Evolutionary conservation across 1,140 invertebrate species (phyloP), one percentile per base, ranked within the genome.

Genomic region (Ganaspis sp.): DNA sequence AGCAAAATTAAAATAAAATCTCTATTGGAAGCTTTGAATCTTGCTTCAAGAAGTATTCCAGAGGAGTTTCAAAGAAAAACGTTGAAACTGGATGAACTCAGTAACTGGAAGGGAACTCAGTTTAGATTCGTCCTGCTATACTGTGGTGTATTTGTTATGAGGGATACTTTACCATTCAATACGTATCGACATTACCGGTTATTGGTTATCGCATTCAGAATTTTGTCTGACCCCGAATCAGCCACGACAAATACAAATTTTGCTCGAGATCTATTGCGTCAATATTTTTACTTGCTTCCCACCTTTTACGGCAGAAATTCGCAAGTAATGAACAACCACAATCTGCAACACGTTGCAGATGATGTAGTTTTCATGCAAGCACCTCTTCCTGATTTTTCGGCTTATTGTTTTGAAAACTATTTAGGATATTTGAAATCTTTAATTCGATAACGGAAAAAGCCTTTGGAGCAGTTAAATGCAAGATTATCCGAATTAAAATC

Each of bases 201-300:
- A 15, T 69, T 83, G 54, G 75, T 76, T 72, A 79, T 80, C 4
- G 69, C 76, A 2, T 74, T 64, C 64, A 37, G 81, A n/a, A 83
- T 80, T 73, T 49, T 80, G 6, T 72, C 26, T 70, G 23, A 53
- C 37, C 1, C 15, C 64, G 37, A 80, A 26, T 23, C 70, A 11
- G 70, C 72, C 19, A 38, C 76, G 4, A 29, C 17, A 26, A 45
- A 82, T 42, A n/a, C 15, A 1, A 17, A 69, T 53, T 76, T 76
- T 74, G 78, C 76, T 11, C 72, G 74, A 17, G 9, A 69, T 11
- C 70, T 82, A 26, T 49, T 84, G 6, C 45, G 70, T 38, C 72
- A 69, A 53, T 82, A 82, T 74, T 80, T 82, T 45, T 3, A 69
- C 42, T 73, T 79, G 64, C 11, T 78, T 38, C 77, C 78, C 34